phyloP scores from a whole-genome alignment of 2,113 vertebrate species.

The Heloderma charlesbogerti region DNA sequence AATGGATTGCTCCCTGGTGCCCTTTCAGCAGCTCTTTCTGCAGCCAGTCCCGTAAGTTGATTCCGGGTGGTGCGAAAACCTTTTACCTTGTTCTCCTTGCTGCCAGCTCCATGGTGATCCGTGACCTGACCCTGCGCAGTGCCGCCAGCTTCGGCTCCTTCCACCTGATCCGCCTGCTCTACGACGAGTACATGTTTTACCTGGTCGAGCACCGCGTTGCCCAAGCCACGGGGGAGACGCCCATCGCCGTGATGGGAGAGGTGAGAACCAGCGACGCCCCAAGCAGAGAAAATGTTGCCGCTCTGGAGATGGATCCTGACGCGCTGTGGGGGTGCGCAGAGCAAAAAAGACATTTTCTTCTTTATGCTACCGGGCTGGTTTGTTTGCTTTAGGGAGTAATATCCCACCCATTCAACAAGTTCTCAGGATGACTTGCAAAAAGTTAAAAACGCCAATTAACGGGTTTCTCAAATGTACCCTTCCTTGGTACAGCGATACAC shows the following conservation, averaged over 20 bases:
- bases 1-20: no score
- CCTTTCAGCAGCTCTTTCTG: neutral
- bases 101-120: slow-evolving; percentile 97
- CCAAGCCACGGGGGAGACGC: slow-evolving; percentile 93
- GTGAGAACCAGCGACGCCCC: slow-evolving; percentile 69
- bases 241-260: slow-evolving; percentile 98
- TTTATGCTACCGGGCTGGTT: no score
- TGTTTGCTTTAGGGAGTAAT: no score
- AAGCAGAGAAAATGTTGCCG: no score
- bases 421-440: no score
- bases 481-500: no score
- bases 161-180: slow-evolving; percentile 96
- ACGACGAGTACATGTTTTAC: slow-evolving; percentile 99
- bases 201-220: slow-evolving; percentile 97
- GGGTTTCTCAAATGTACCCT: no score
- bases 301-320: no score
- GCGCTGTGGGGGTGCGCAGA: no score
- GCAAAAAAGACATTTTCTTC: no score
- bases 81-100: rapidly evolving
- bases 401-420: no score
- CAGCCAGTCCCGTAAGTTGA: neutral
- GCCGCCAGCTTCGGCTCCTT: slow-evolving; percentile 98
- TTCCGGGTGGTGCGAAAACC: neutral
- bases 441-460: no score
- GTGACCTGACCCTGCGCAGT: slow-evolving; percentile 95